Evolutionary conservation across 2,888 invertebrate genomes (phyloP), one percentile per base, ranked within the genome.

Genomic region (Pseudococcus jackbeardsleyi): DNA sequence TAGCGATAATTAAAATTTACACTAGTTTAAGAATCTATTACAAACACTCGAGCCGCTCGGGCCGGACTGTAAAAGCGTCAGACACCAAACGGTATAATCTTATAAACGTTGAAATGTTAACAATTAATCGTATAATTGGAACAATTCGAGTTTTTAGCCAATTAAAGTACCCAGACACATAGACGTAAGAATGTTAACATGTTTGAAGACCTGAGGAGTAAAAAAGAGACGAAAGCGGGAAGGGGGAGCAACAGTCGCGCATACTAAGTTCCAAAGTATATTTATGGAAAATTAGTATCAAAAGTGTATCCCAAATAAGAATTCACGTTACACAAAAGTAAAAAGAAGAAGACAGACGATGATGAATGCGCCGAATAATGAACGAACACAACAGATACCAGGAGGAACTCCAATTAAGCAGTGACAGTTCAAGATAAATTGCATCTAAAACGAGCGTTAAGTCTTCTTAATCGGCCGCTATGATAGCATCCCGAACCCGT

Each of bases 401-500:
- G 68, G 68, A 87, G 79, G 79, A 87, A 88, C 88, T 88, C 88
- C 84, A 88, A 88, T 88, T 88, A 88, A 88, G 85, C 85, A 84
- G 85, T 84, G 88, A 88, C 85, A 85, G 77, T 84, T 84, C 33
- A 88, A 88, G 88, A 88, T 88, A 85, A 88, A 88, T 88, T 88
- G 88, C 88, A 84, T 88, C 88, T 84, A 88, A 88, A 88, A 88
- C 88, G 72, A 88, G 88, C 88, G 88, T 88, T 84, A 88, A 88
- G 85, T 87, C 87, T 87, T 87, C 87, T 87, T 87, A 87, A 87
- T 87, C 87, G 87, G 87, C 87, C 87, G 87, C 87, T 87, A 77
- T 87, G 79, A 87, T 87, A 87, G 79, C 79, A 54, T 87, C 79
- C 87, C 50, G 39, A 79, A 87, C 87, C 87, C 87, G 87, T 87